These are phyloP conservation scores for Polymixis lichenea DNA, from an alignment of 2,888 invertebrate genomes.

Conservation along the genomic window DNA sequence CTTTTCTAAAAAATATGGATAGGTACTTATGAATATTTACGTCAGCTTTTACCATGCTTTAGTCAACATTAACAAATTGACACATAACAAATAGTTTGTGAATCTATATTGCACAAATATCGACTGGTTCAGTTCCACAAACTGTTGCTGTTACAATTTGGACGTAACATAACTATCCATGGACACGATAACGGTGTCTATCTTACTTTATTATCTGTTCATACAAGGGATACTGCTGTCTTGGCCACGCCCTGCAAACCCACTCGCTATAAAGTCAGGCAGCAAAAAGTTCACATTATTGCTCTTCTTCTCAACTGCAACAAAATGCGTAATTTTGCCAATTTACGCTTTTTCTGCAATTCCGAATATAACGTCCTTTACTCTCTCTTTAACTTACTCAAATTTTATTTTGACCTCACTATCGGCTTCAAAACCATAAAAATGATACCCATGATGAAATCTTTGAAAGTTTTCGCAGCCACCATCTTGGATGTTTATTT, in stretches of 20 bases:
- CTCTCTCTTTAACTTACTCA: too few relatives aligned
- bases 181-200: neutral
- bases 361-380: too few relatives aligned
- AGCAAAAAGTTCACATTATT: neutral
- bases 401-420: too few relatives aligned
- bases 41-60: neutral
- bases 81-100: neutral
- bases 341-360: too few relatives aligned
- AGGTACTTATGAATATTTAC: neutral
- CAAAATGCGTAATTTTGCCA: neutral
- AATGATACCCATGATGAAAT: too few relatives aligned
- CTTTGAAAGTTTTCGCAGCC: too few relatives aligned
- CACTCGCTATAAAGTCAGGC: neutral
- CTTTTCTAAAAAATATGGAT: neutral
- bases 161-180: neutral
- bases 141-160: neutral
- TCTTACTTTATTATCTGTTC: conserved; percentile 1
- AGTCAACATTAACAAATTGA: neutral
- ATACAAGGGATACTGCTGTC: neutral
- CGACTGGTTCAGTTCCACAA: neutral
- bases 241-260: neutral
- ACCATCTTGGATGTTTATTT: too few relatives aligned
- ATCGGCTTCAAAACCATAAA: too few relatives aligned
- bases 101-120: neutral
- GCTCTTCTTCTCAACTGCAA: neutral